Conservation (phyloP, 2,113 vertebrate genomes). For the Zapus hudsonius region DNA sequence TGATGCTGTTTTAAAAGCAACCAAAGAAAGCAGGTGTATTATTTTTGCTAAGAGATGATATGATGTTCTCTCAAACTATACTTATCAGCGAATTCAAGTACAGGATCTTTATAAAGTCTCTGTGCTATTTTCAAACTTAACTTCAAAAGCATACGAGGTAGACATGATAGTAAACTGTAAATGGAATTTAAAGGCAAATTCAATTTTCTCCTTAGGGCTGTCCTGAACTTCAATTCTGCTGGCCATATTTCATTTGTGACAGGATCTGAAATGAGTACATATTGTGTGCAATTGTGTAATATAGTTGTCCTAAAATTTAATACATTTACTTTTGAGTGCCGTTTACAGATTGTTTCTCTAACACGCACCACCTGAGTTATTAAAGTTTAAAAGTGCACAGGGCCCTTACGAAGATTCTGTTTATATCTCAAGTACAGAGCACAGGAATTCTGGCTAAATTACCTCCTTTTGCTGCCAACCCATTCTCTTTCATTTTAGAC, state of each 20-base stretch:
- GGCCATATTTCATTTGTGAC: conserved; percentile 76
- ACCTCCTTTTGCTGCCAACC: conserved; percentile 64
- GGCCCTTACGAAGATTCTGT: conserved; percentile 65
- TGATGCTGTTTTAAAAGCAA: conserved; percentile 70
- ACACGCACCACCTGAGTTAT: conserved; percentile 72
- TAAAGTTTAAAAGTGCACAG: conserved; percentile 77
- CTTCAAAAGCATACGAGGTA: conserved; percentile 72
- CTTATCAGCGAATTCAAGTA: conserved; percentile 73
- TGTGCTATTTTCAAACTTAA: conserved; percentile 76
- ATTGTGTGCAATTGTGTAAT: conserved; percentile 75
- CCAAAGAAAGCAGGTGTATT: conserved; percentile 71
- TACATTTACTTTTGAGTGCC: conserved; percentile 80
- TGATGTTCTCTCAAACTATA: conserved; percentile 71
- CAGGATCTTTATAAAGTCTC: conserved; percentile 72
- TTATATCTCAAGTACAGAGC: conserved; percentile 76
- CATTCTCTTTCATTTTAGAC: conserved; percentile 49
- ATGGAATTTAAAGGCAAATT: conserved; percentile 81
- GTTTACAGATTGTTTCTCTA: conserved; percentile 78
- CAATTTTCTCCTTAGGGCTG: conserved; percentile 75
- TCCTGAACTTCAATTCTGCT: conserved; percentile 75
- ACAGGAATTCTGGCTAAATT: conserved; percentile 79
- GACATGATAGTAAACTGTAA: conserved; percentile 72
- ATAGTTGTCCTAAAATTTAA: conserved; percentile 78
- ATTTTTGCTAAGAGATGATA: conserved; percentile 68
- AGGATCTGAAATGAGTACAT: conserved; percentile 78